Evolutionary conservation across 2,888 invertebrate species (phyloP), one percentile per base, ranked within the genome.

Genomic region (Caenorhabditis sp.): DNA sequence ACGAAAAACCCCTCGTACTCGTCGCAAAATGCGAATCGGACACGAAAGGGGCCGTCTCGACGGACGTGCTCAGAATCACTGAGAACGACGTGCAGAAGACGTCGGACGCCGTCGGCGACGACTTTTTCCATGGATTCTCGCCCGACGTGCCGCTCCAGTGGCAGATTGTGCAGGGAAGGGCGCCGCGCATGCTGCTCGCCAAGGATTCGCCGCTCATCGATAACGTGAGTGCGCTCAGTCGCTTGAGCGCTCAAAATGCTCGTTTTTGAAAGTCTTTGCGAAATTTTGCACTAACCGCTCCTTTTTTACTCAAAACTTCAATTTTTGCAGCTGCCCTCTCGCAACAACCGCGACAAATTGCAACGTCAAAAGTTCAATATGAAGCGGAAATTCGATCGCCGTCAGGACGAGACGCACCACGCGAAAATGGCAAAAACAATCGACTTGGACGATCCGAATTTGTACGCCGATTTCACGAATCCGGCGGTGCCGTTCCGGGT

Each of bases 131-230:
- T 24, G 76, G 76, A 32, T 76, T 76, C 35, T 58, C 58, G 7
- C 63, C 52, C 9, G 59, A 71, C 7, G 46, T 76, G 1, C 20
- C 62, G 7, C 30, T 76, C 1, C 76, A 76, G 17, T 76, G 76
- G 76, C 76, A 76, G 32, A 63, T 75, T 32, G 63, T 76, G 5
- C 76, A 76, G 37, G 71, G 65, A 65, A 43, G 76, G 48, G 76
- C 76, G 6, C 76, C 76, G 15, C 32, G 55, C 13, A 20, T 65
- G 46, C 24, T 76, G 13, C 4, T 71, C 24, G 76, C 76, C 2
- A 11, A 37, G 3, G 71, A 76, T 39, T 63, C 76, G 20, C 59
- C 58, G 2, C 27, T 68, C 9, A 27, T 39, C 3, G 24, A 32
- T 0, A 24, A 43, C 41, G 58, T 58, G 11, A 52, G 41, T 59